Evolutionary conservation across 2,797 vertebrate genomes (phyloP), one percentile per base, ranked within the genome.

Genomic region (Oryzias dopingdopingensis): DNA sequence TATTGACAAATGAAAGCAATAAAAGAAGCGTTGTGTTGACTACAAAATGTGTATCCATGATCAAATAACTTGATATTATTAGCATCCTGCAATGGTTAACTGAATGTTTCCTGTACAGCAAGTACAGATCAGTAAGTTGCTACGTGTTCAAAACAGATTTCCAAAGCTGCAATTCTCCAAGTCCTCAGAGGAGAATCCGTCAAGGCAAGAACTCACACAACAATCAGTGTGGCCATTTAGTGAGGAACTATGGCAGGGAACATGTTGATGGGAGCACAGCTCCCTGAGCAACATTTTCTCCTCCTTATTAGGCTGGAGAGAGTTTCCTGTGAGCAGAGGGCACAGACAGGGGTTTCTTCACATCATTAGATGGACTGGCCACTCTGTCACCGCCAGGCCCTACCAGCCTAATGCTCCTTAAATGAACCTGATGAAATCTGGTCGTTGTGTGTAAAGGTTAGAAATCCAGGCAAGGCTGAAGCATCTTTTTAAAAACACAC

Each of bases 291-390:
- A 52, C 14, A 1, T 62, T 63, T 57, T 77, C 46, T 56, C 54
- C 44, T 75, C 62, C 80, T 86, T 88, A 88, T 86, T 85, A 64
- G 79, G 20, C 66, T 59, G 52, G 24, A 74, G 65, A 74, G 71
- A 50, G 80, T 70, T 90, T 86, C 84, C 87, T 88, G 86, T 83
- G 62, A 77, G 67, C 65, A 17, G 12, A 66, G 74, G 80, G 70
- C 77, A 79, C 70, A 74, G 69, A 61, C 62, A 23, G 18, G 17
- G 1, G 64, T 61, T 62, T 22, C 70, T 29, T 20, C 52, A 23
- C 45, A 61, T 64, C 60, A 77, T 77, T 81, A 67, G 63, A 70
- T 48, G 72, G 70, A 56, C 23, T 43, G 66, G 60, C 67, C 49
- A 57, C 66, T 76, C 79, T 77, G 61, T 82, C 82, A 81, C 74